phyloP scores from a whole-genome alignment of 2,113 vertebrate genomes.

The Pterophyllum scalare region DNA sequence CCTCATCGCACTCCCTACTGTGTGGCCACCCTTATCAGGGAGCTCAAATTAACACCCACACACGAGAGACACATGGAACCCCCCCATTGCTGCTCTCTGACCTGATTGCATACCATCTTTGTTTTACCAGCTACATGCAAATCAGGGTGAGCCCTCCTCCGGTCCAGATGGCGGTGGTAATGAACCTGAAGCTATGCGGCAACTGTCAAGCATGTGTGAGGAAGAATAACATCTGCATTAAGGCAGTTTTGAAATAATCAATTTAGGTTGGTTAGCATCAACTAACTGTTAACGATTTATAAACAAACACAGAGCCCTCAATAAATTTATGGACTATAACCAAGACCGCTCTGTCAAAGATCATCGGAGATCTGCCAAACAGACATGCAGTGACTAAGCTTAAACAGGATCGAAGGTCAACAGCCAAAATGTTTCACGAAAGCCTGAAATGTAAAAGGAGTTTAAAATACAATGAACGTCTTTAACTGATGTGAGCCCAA shows the following conservation, averaged over 20 bases:
- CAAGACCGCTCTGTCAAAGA: background rate
- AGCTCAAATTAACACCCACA: conserved; percentile 54
- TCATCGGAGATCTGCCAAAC: background rate
- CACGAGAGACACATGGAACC: conserved; percentile 16
- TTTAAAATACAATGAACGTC: too few species aligned
- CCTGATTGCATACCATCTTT: background rate
- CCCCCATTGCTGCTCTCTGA: background rate
- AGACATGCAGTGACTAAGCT: background rate
- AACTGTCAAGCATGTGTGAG: background rate
- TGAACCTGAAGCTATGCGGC: background rate
- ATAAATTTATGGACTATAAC: background rate
- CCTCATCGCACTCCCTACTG: conserved; percentile 38
- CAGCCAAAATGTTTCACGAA: background rate
- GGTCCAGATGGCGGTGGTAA: background rate
- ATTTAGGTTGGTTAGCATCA: background rate
- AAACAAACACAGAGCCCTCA: background rate
- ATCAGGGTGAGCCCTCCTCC: background rate
- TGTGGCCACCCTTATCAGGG: background rate
- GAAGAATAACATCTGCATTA: background rate
- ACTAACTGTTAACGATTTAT: background rate
- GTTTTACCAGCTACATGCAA: conserved; percentile 8
- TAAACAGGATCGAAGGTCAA: background rate
- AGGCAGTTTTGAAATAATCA: background rate
- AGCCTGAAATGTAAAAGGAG: too few species aligned
- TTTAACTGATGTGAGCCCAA: too few species aligned